Conservation (phyloP, 92 coral and sea anemone genomes). For the Isaurus tuberculatus region DNA sequence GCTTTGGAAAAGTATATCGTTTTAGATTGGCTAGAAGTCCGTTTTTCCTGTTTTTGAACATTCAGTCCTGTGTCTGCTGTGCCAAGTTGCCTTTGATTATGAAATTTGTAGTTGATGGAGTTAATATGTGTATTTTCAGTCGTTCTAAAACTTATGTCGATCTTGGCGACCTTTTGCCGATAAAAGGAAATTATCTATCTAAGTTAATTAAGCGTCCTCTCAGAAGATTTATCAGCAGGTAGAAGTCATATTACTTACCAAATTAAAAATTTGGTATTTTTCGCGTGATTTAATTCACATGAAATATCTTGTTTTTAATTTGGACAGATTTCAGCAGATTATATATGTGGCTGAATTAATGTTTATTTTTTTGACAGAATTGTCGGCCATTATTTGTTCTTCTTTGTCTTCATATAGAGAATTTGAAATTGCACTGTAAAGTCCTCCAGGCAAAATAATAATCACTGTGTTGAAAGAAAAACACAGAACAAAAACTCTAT, state of each 20-base stretch:
- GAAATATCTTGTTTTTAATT: slow-evolving; percentile 44
- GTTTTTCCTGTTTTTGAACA: too few species aligned
- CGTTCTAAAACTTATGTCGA: background rate
- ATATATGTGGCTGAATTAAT: slow-evolving; percentile 41
- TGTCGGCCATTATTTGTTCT: slow-evolving; percentile 49
- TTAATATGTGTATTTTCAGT: background rate
- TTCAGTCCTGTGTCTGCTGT: too few species aligned
- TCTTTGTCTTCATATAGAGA: slow-evolving; percentile 38
- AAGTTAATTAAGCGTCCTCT: background rate
- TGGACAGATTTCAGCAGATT: slow-evolving; percentile 64
- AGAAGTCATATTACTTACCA: background rate
- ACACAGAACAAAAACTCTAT: slow-evolving; percentile 25
- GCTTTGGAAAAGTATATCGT: too few species aligned
- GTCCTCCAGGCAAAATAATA: slow-evolving; percentile 18
- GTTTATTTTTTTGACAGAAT: slow-evolving; percentile 70
- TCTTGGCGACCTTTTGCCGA: background rate
- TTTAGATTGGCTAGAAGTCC: too few species aligned
- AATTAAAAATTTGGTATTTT: background rate
- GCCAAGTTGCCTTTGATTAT: too few species aligned
- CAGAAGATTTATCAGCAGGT: background rate
- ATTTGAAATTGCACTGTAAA: slow-evolving; percentile 15
- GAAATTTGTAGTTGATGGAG: background rate
- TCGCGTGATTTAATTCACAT: background rate
- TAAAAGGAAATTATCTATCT: background rate
- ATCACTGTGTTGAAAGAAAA: slow-evolving; percentile 30